A percentile compares a stretch with the other conserved stretches of the same genome.
These are phyloP conservation scores for Parnassius apollo DNA, from an alignment of 2,888 invertebrate genomes.

Conservation along the genomic window DNA sequence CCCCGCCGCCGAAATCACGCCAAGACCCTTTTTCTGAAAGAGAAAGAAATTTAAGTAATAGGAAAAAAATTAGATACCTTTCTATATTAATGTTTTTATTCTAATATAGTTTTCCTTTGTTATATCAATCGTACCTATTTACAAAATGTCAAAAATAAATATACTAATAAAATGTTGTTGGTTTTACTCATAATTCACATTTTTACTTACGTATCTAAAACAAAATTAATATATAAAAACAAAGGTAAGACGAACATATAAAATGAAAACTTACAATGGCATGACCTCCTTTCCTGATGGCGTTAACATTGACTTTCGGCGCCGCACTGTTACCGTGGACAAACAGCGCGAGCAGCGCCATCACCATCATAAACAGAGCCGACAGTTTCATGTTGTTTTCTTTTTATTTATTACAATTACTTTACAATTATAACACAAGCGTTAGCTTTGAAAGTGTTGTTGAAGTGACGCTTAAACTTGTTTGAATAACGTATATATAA, in stretches of 20 bases:
- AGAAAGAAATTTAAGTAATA: not conserved
- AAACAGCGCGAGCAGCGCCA: slow-evolving; percentile 38
- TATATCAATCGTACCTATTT: not conserved
- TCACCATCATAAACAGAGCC: slow-evolving; percentile 30
- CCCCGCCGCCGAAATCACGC: slow-evolving; percentile 30
- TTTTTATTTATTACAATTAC: slow-evolving; percentile 32
- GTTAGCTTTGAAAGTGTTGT: not conserved
- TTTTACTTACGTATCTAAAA: too few species aligned
- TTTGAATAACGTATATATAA: not conserved
- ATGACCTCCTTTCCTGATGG: slow-evolving; percentile 40
- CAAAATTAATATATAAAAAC: too few species aligned
- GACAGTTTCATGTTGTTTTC: slow-evolving; percentile 43
- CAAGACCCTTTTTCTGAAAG: slow-evolving; percentile 35
- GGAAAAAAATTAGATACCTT: too few species aligned
- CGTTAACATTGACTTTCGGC: slow-evolving; percentile 39
- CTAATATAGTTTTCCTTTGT: too few species aligned
- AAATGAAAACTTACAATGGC: slow-evolving; percentile 33
- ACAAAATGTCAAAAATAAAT: not conserved
- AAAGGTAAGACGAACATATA: too few species aligned
- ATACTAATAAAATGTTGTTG: too few species aligned
- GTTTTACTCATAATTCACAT: too few species aligned
- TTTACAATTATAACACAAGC: not conserved
- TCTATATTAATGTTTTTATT: too few species aligned
- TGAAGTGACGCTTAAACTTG: not conserved
- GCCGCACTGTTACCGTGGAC: slow-evolving; percentile 36